Evolutionary conservation across 2,113 vertebrate species (phyloP).

Genomic region (Ceuthmochares aereus): DNA sequence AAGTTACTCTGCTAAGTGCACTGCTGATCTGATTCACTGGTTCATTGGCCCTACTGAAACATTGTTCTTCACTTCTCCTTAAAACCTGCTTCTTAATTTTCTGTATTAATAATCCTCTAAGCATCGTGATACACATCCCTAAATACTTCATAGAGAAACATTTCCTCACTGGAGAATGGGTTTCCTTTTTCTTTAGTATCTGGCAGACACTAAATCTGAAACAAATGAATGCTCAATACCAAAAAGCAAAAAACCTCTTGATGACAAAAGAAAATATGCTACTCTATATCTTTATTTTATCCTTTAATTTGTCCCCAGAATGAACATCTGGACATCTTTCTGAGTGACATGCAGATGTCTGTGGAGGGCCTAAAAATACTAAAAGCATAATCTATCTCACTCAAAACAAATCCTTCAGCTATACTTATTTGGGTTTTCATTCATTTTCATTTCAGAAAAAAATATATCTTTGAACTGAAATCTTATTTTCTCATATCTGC

Average conservation of each 20-base stretch:
- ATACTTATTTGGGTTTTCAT: neutral
- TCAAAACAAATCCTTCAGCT: neutral
- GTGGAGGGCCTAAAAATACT: neutral
- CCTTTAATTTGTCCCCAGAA: neutral
- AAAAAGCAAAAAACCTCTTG: neutral
- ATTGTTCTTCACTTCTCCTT: neutral
- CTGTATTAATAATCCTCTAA: neutral
- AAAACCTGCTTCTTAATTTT: neutral
- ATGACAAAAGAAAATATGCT: neutral
- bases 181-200: neutral
- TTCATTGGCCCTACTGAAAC: neutral
- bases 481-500: neutral
- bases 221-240: neutral
- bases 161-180: neutral
- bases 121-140: neutral
- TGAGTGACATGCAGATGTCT: neutral
- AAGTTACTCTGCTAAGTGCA: neutral
- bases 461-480: neutral
- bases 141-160: neutral
- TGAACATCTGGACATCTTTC: neutral
- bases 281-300: neutral
- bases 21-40: neutral
- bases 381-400: neutral
- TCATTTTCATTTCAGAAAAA: slow-evolving; percentile 28
- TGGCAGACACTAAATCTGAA: neutral